phyloP scores from a whole-genome alignment of 2,113 vertebrate genomes.

The Catharus minimus region DNA sequence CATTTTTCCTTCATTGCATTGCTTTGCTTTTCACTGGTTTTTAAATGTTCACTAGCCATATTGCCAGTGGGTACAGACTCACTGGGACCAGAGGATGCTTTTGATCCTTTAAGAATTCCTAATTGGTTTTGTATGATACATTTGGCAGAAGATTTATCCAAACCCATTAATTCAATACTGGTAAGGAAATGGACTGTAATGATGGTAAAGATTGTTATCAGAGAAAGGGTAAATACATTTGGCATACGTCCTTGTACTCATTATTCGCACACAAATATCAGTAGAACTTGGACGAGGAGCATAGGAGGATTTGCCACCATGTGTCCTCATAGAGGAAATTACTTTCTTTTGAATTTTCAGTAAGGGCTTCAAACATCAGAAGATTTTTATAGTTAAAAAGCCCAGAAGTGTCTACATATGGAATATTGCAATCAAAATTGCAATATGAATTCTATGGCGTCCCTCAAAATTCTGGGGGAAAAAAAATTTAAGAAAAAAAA shows the following conservation, averaged over 20 bases:
- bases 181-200: conserved; percentile 68
- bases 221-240: conserved; percentile 61
- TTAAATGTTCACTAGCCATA: conserved; percentile 13
- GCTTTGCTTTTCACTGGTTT: background rate
- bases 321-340: background rate
- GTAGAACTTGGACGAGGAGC: conserved; percentile 15
- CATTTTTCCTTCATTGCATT: background rate
- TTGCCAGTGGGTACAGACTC: conserved; percentile 15
- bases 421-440: background rate
- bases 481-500: background rate
- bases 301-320: background rate
- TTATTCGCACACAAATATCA: conserved; percentile 29
- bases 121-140: conserved; percentile 63
- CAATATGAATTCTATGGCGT: background rate
- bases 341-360: conserved; percentile 8
- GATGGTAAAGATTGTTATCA: conserved; percentile 60
- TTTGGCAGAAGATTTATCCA: conserved; percentile 67
- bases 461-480: background rate
- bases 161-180: conserved; percentile 64
- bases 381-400: conserved; percentile 7
- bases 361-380: background rate
- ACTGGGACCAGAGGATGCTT: conserved; percentile 33
- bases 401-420: background rate
- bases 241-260: conserved; percentile 51
- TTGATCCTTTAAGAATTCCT: conserved; percentile 61